Evolutionary conservation across 2,113 vertebrate genomes (phyloP), one percentile per base, ranked within the genome.

Genomic region (Scartelaos histophorus): DNA sequence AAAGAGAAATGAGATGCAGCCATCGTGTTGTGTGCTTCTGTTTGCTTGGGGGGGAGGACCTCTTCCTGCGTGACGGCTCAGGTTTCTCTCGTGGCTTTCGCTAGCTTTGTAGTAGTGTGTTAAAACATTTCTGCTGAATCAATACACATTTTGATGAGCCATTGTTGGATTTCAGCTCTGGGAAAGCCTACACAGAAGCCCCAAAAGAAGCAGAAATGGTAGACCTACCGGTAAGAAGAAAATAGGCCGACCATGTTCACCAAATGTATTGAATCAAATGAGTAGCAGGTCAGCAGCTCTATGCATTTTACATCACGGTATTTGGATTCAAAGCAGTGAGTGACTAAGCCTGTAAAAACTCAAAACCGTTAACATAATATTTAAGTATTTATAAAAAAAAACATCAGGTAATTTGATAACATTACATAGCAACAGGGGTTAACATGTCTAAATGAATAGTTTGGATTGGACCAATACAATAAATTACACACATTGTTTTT

Each of bases 91-190:
- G 7, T 61, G n/a, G n/a, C n/a, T n/a, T n/a, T n/a, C n/a, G n/a
- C n/a, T n/a, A 1, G 19, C 19, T n/a, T 21, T 74, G 19, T 65
- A 45, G 45, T 19, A 21, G 22, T n/a, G 61, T n/a, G 17, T n/a
- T 13, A 22, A 21, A 54, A n/a, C 51, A 2, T n/a, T 21, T 6
- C 51, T 54, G 51, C 51, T 19, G 5, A 51, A 19, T 51, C 1
- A 43, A 51, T 19, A 51, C 17, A 51, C 47, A 79, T 68, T 54
- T 77, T 87, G 74, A 90, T 25, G 1, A 69, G 57, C 82, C 19
- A 75, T 79, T 86, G 71, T 85, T 91, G 83, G 78, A 60, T 93
- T 93, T 24, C 91, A 92, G 90, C 78, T 16, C 19, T 83, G 0
- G 9, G 47, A 56, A 17, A 49, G 0, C 4, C 22, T 45, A 0